Evolutionary conservation across 1,140 invertebrate species (phyloP).

Genomic region (Gerris buenoi): DNA sequence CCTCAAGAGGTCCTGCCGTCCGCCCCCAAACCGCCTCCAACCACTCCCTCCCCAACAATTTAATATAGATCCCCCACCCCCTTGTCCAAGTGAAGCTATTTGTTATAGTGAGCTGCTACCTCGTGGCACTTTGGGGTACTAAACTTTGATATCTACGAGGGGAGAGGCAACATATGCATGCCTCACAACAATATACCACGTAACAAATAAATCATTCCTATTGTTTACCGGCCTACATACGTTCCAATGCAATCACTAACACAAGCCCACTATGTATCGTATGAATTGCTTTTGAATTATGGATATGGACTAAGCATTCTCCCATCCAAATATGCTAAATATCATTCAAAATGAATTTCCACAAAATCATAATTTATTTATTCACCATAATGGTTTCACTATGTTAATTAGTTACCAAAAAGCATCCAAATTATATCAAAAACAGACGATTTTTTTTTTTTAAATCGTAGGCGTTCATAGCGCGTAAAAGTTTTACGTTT

Average conservation of each 20-base stretch:
- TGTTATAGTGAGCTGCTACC: neutral
- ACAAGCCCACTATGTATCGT: neutral
- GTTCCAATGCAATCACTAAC: neutral
- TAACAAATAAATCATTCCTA: neutral
- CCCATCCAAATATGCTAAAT: too few relatives aligned
- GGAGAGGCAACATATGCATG: neutral
- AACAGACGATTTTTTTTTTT: too few relatives aligned
- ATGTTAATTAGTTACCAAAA: too few relatives aligned
- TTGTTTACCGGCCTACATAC: neutral
- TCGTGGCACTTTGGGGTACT: neutral
- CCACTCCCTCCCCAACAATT: neutral
- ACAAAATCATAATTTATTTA: too few relatives aligned
- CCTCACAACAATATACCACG: neutral
- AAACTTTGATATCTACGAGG: neutral
- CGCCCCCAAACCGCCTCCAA: neutral
- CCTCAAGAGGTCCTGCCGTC: neutral
- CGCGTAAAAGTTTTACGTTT: too few relatives aligned
- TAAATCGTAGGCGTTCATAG: too few relatives aligned
- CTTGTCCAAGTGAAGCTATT: neutral
- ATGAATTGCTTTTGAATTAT: neutral
- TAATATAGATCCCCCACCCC: neutral
- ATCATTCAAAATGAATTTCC: too few relatives aligned
- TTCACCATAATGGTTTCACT: too few relatives aligned
- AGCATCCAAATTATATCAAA: too few relatives aligned
- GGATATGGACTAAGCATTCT: too few relatives aligned